Base-by-base conservation (phyloP, 92 coral and sea anemone genomes). In the Epizoanthus rinbou region DNA sequence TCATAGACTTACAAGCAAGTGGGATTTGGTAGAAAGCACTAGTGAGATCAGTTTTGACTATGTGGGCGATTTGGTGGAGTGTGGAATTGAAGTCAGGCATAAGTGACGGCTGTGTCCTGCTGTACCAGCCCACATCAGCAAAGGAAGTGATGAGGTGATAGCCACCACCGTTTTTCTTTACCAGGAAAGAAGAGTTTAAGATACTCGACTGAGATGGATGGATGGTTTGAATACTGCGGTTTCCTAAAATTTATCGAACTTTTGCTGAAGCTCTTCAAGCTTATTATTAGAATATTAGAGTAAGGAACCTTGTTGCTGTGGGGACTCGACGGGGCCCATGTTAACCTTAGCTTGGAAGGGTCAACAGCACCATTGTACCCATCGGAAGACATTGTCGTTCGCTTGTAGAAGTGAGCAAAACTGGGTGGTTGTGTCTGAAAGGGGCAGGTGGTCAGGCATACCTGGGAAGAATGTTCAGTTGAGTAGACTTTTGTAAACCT, bases 11-110 rank as follows among this genome's bases (percentile, higher is more conserved):
- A 41, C 47, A 7, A 4, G 88, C 53, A 18, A 88, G 80, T 1
- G 88, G 85, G 23, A 88, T 76, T 74, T 84, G 91, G 25, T 78
- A 80, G 62, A 86, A 89, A 8, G 87, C 82, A 5, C 84, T 70
- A 0, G 87, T 69, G 66, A 85, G 80, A 57, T 89, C 87, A 5
- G 89, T 68, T 39, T 62, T 76, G 64, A 80, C 81, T 50, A 86
- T 41, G 73, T 85, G 74, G 25, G 86, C 80, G 57, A 87, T 87
- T 66, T 69, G 70, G 81, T 79, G 80, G 8, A 85, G 87, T 37
- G 89, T 80, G 2, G 89, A 86, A 83, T 86, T 74, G 8, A 88
- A 76, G 19, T 76, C 76, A 0, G 82, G 87, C 87, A 82, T 81
- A 15, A 82, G 86, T 13, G 58, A 75, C 6, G 79, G 78, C 28